Base-by-base conservation (phyloP, 2,113 vertebrate species). In the Cathartes aura region DNA sequence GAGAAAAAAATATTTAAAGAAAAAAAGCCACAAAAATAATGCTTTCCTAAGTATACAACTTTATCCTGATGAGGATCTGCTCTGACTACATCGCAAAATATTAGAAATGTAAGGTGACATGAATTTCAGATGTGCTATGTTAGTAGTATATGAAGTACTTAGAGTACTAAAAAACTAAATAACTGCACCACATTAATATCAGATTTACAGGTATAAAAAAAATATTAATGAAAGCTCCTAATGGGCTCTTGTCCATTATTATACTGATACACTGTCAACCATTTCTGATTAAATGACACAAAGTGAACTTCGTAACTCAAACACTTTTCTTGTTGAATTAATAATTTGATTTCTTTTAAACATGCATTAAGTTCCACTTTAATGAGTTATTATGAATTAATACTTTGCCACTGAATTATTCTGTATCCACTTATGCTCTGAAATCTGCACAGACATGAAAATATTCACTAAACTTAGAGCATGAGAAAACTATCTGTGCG, bases 1-100 rank as follows among this genome's bases (percentile, higher is more conserved):
- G 14, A 15, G 52, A 90, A 74, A 15, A n/a, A 17, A 11, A 4
- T 2, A 4, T 2, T 0, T 8, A 3, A 79, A 63, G 1, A 53
- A 50, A 36, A 36, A 70, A 36, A 60, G 9, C 3, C 18, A 30
- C 36, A 60, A 55, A 93, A 53, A n/a, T 4, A 79, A 26, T 17
- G 52, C 47, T 48, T 50, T 87, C 8, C 15, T 48, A 79, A 63
- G 38, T 17, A 32, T 22, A 12, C 34, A 34, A 66, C 23, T 56
- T 75, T 55, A 68, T n/a, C 18, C 26, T 56, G 17, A 43, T 27
- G 34, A 64, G 22, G 6, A 68, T 34, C 36, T 74, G 50, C 18
- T 53, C 55, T 53, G 23, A 90, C 36, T 24, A 52, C 12, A 27
- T 8, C 7, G 7, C 6, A 23, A 63, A 84, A 38, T 26, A 36